Evolutionary conservation across 2,888 invertebrate genomes (phyloP), one percentile per base, ranked within the genome.

Genomic region (Dinocampus coccinellae): DNA sequence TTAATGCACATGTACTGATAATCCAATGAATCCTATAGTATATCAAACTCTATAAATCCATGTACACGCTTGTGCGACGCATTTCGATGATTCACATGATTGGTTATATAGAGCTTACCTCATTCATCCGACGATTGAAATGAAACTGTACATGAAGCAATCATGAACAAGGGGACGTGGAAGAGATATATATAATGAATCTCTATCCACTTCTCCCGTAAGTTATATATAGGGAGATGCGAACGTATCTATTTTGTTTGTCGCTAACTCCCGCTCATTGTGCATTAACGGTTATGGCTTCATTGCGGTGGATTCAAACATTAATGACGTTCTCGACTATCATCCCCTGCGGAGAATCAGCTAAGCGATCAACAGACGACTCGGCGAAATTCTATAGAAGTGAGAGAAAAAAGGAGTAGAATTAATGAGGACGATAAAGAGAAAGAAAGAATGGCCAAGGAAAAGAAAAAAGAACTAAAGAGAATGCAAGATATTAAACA

Each of bases 241-340:
- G n/a, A 47, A 63, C 16, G 78, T 77, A 77, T 79, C 79, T 81
- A 75, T 77, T 81, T 79, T 79, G 77, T 76, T 75, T 73, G 53
- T 63, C 47, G 16, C 47, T 47, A 42, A 47, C 53, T 70, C 69
- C 53, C 70, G 72, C 66, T 74, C 76, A 77, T 76, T 75, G 76
- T 67, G 70, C 77, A 76, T 80, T 81, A 79, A 81, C 78, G 80
- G 79, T 79, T 79, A 79, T 79, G 65, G 77, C 76, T 68, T 66
- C 66, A 68, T 63, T 63, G 63, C 63, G 42, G 69, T 34, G 42
- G 42, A 39, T 42, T 57, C 63, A 57, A 62, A 60, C 47, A 73
- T 75, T 76, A 75, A 78, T 78, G 77, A 78, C 68, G 62, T 69
- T 66, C 72, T 74, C 72, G 67, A 70, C 68, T 60, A 68, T 57